These are phyloP conservation scores for Pomacea maculata DNA, from an alignment of 1,140 invertebrate genomes.

Conservation along the genomic window DNA sequence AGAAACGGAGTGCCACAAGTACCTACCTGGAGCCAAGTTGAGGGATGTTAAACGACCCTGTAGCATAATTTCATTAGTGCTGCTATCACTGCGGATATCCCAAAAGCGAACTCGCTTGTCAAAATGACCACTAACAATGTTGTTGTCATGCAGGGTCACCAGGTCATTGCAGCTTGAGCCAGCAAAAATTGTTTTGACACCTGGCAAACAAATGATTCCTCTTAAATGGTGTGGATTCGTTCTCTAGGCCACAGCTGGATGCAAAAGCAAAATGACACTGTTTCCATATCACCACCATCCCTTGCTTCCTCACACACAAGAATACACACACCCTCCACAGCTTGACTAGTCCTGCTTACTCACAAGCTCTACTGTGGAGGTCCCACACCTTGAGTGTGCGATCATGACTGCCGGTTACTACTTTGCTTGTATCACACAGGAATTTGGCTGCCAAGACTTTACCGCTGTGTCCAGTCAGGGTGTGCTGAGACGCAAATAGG, in stretches of 20 bases:
- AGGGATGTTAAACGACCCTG: constrained; percentile 95
- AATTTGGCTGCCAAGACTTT: constrained; percentile 75
- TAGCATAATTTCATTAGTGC: constrained; percentile 81
- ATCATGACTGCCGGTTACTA: constrained; percentile 90
- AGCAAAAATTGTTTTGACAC: constrained; percentile 95
- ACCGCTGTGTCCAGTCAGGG: constrained; percentile 93
- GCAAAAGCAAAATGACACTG: neutral
- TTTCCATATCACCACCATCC: neutral
- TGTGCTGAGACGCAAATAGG: constrained; percentile 79
- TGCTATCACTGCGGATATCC: constrained; percentile 80
- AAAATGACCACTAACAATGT: constrained; percentile 96
- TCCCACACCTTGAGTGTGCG: constrained; percentile 98
- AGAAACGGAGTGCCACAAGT: neutral
- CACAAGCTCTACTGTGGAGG: constrained; percentile 89
- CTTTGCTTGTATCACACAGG: constrained; percentile 51
- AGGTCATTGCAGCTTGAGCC: constrained; percentile 96
- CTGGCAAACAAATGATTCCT: constrained; percentile 66
- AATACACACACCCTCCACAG: too few species aligned
- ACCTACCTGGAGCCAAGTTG: constrained; percentile 86
- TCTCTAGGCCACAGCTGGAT: neutral
- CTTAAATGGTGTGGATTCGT: neutral
- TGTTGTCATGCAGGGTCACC: constrained; percentile 86
- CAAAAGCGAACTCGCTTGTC: constrained; percentile 97
- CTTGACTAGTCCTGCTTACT: constrained; percentile 61
- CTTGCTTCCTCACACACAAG: neutral